phyloP scores from a whole-genome alignment of 2,113 vertebrate genomes.

The Siniperca knerii region DNA sequence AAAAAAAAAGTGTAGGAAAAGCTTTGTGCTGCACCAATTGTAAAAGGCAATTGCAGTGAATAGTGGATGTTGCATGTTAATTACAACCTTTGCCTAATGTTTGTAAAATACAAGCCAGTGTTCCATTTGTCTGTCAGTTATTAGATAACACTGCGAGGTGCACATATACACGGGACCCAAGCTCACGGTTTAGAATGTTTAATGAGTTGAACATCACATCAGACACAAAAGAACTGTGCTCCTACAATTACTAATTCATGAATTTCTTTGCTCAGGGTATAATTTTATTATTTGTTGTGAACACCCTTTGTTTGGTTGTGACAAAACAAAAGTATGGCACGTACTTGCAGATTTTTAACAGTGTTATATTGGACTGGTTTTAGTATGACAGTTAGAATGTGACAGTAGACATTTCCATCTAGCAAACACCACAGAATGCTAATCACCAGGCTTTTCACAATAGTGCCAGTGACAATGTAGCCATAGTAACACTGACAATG shows the following conservation, averaged over 20 bases:
- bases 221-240: constrained; percentile 40
- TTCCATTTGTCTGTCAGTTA: constrained; percentile 80
- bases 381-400: constrained; percentile 16
- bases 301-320: constrained; percentile 40
- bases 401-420: constrained; percentile 30
- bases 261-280: constrained; percentile 41
- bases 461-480: constrained; percentile 46
- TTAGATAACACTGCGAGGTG: constrained; percentile 75
- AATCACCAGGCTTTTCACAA: constrained; percentile 45
- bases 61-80: constrained; percentile 69
- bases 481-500: constrained; percentile 57
- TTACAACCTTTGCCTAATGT: constrained; percentile 75
- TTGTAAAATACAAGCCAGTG: constrained; percentile 72
- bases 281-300: constrained; percentile 62
- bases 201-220: constrained; percentile 68
- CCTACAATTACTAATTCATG: constrained; percentile 62
- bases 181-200: constrained; percentile 72
- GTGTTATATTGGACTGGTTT: constrained; percentile 14
- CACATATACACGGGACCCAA: constrained; percentile 57
- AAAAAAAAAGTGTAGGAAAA: constrained; percentile 53
- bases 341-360: constrained; percentile 10
- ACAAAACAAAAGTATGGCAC: constrained; percentile 41
- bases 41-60: constrained; percentile 53
- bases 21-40: constrained; percentile 38
- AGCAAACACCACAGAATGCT: constrained; percentile 33